Conservation (phyloP, 2,888 invertebrate species). For the Mesochorus sp. region DNA sequence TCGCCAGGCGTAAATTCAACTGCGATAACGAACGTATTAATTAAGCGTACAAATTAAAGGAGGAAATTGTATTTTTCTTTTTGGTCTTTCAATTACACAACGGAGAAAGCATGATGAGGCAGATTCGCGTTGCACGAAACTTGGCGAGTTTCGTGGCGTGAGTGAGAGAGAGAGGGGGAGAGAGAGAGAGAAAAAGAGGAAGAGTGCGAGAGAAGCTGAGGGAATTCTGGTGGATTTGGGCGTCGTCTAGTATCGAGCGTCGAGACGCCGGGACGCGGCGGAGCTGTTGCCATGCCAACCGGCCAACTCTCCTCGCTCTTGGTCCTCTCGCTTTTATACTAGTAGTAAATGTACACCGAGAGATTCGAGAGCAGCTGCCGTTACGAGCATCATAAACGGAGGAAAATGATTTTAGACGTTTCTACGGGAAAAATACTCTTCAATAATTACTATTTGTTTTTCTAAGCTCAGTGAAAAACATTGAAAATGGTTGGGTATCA, state of each 20-base stretch:
- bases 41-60: slow-evolving; percentile 7
- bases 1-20: neutral
- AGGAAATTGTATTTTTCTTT: neutral
- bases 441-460: no score
- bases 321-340: slow-evolving; percentile 5
- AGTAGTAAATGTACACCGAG: neutral
- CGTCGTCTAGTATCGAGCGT: slow-evolving; percentile 82
- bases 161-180: slow-evolving; percentile 40
- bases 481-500: no score
- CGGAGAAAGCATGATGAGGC: slow-evolving; percentile 11
- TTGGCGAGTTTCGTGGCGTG: slow-evolving; percentile 54
- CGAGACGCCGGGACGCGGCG: slow-evolving; percentile 80
- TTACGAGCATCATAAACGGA: neutral
- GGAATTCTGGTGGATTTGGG: slow-evolving; percentile 75
- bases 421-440: no score
- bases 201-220: slow-evolving; percentile 29
- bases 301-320: slow-evolving; percentile 77
- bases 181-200: no score
- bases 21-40: slow-evolving; percentile 8
- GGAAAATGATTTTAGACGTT: no score
- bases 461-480: no score
- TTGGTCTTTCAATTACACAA: neutral
- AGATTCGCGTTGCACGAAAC: slow-evolving; percentile 36
- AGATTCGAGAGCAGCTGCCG: neutral
- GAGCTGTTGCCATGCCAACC: slow-evolving; percentile 82